These are phyloP conservation scores for Onychomys arenicola DNA, from an alignment of 2,797 vertebrate species.

Conservation along the genomic window DNA sequence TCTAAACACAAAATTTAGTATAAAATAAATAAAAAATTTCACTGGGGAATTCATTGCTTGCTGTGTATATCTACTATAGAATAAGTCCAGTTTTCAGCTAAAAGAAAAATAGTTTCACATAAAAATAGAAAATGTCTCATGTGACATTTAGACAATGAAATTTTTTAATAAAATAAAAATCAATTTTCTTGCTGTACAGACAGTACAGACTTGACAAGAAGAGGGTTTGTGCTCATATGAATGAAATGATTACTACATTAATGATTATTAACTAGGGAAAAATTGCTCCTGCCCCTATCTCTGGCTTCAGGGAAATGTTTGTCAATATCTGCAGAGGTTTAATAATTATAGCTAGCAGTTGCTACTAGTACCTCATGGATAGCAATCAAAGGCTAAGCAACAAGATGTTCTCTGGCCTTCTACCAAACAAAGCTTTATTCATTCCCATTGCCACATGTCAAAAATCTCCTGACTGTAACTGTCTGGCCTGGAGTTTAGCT, in stretches of 20 bases:
- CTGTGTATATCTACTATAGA: neutral
- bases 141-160: neutral
- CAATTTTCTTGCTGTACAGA: neutral
- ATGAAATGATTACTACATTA: neutral
- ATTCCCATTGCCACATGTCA: neutral
- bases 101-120: neutral
- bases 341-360: neutral
- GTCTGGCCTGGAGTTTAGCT: neutral
- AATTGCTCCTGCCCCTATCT: neutral
- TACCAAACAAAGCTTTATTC: neutral
- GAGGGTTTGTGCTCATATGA: neutral
- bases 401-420: neutral
- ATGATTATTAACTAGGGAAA: neutral
- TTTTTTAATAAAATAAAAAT: neutral
- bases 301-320: neutral
- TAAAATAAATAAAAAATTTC: constrained; percentile 35
- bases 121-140: neutral
- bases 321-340: neutral
- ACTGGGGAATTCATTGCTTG: neutral
- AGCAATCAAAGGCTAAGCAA: neutral
- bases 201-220: neutral
- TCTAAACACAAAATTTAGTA: neutral
- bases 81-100: neutral
- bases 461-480: neutral
- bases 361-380: neutral